Percentiles rank a stretch among this genome's conserved stretches.
These are phyloP conservation scores for Tetragonula carbonaria DNA, from an alignment of 2,888 invertebrate species.

Conservation along the genomic window DNA sequence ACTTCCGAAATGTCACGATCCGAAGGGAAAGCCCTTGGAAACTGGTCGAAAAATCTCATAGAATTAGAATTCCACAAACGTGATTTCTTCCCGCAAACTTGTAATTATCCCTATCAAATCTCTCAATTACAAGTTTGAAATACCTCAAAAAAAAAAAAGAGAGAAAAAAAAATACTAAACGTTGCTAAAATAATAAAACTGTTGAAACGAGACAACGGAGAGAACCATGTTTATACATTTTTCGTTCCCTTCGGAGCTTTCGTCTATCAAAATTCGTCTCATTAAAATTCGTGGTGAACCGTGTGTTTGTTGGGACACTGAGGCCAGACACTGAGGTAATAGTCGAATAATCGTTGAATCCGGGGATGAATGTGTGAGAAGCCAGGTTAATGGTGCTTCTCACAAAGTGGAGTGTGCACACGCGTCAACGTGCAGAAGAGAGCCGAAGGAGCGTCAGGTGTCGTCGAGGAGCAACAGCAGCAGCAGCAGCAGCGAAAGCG, in stretches of 20 bases:
- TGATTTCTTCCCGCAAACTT: too few relatives aligned
- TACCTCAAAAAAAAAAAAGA: too few relatives aligned
- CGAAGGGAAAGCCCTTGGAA: not conserved
- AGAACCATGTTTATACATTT: too few relatives aligned
- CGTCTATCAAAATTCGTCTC: too few relatives aligned
- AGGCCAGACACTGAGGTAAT: constrained; percentile 18
- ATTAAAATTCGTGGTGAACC: constrained; percentile 17
- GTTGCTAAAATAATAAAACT: too few relatives aligned
- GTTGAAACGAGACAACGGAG: too few relatives aligned
- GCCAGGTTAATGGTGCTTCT: constrained; percentile 79
- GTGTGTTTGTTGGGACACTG: constrained; percentile 6
- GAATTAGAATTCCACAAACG: not conserved
- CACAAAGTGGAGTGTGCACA: constrained; percentile 68
- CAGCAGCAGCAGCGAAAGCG: constrained; percentile 58
- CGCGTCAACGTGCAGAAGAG: constrained; percentile 18
- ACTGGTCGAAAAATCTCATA: not conserved
- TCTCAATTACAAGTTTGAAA: too few relatives aligned
- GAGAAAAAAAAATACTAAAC: too few relatives aligned
- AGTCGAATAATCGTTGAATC: not conserved
- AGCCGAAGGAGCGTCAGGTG: constrained; percentile 78
- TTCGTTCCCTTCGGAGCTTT: too few relatives aligned
- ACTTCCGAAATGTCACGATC: not conserved
- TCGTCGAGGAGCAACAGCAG: constrained; percentile 69
- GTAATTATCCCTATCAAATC: too few relatives aligned
- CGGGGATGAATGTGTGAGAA: constrained; percentile 76